Percentiles rank a stretch among this genome's conserved stretches.
Conservation (phyloP, 1,140 invertebrate species). For the Drosophila mauritiana region DNA sequence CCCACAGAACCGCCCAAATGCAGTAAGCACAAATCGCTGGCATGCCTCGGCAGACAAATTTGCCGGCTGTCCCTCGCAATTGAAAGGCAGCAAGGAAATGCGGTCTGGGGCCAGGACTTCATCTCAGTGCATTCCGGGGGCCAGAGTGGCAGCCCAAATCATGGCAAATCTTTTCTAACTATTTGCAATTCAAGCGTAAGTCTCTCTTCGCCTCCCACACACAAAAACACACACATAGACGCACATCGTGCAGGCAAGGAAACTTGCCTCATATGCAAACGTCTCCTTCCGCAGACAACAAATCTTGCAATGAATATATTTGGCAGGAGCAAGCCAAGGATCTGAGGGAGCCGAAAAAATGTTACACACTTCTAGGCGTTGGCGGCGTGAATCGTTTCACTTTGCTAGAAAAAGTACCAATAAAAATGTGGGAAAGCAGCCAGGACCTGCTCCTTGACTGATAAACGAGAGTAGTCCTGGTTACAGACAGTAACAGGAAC, state of each 20-base stretch:
- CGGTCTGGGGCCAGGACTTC: slow-evolving; percentile 28
- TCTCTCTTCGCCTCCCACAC: slow-evolving; percentile 36
- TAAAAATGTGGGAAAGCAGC: slow-evolving; percentile 6
- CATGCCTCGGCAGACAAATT: slow-evolving; percentile 55
- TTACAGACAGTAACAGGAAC: slow-evolving; percentile 27
- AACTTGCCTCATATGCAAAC: slow-evolving; percentile 67
- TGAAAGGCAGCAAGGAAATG: slow-evolving; percentile 42
- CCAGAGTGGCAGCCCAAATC: slow-evolving; percentile 56
- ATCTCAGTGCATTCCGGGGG: slow-evolving; percentile 43
- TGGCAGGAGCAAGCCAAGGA: slow-evolving; percentile 44
- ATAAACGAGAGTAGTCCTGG: slow-evolving; percentile 71
- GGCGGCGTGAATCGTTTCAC: slow-evolving; percentile 71
- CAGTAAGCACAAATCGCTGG: slow-evolving; percentile 78
- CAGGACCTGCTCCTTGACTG: slow-evolving; percentile 44
- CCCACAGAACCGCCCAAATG: slow-evolving; percentile 65
- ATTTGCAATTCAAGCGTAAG: slow-evolving; percentile 83
- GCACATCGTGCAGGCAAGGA: slow-evolving; percentile 10
- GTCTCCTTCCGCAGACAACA: slow-evolving; percentile 53
- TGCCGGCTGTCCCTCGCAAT: slow-evolving; percentile 45
- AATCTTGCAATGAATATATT: slow-evolving; percentile 81
- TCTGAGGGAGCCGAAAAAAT: slow-evolving; percentile 20
- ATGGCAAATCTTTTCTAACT: slow-evolving; percentile 81
- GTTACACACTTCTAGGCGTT: slow-evolving; percentile 72
- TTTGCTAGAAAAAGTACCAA: slow-evolving; percentile 17
- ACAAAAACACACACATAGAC: slow-evolving; percentile 3